phyloP scores from a whole-genome alignment of 2,888 invertebrate species.

The Aethes cnicana region DNA sequence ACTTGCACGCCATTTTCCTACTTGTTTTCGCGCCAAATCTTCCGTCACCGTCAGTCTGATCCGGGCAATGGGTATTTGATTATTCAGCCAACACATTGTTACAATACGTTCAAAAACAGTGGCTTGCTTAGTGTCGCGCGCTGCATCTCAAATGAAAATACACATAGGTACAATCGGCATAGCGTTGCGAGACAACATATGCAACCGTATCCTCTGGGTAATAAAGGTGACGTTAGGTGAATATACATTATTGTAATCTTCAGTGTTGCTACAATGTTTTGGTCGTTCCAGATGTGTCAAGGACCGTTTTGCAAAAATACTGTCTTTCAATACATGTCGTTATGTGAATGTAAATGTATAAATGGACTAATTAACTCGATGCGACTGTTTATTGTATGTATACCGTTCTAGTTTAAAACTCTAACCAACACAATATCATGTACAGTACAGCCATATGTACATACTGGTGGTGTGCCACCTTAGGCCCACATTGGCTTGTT shows the following conservation, averaged over 20 bases:
- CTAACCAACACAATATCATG: too few relatives aligned
- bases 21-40: constrained; percentile 1
- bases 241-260: constrained; percentile 34
- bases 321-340: constrained; percentile 1
- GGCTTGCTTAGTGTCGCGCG: constrained; percentile 59
- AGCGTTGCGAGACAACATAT: constrained; percentile 31
- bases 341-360: constrained; percentile 6
- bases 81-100: constrained; percentile 66
- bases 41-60: constrained; percentile 36
- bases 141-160: constrained; percentile 60
- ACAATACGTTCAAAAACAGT: constrained; percentile 62
- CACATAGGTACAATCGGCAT: constrained; percentile 37
- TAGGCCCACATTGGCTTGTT: too few relatives aligned
- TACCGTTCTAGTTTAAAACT: too few relatives aligned
- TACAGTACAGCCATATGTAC: too few relatives aligned
- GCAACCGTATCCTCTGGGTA: not conserved
- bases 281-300: constrained; percentile 72
- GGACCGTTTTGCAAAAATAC: constrained; percentile 65
- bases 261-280: constrained; percentile 53
- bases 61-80: constrained; percentile 55
- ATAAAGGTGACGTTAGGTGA: constrained; percentile 36
- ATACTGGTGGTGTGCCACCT: too few relatives aligned
- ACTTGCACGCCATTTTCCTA: too few relatives aligned
- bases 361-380: not conserved
- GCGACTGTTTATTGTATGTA: not conserved